phyloP scores from a whole-genome alignment of 2,888 invertebrate species.

The Danaus chrysippus region DNA sequence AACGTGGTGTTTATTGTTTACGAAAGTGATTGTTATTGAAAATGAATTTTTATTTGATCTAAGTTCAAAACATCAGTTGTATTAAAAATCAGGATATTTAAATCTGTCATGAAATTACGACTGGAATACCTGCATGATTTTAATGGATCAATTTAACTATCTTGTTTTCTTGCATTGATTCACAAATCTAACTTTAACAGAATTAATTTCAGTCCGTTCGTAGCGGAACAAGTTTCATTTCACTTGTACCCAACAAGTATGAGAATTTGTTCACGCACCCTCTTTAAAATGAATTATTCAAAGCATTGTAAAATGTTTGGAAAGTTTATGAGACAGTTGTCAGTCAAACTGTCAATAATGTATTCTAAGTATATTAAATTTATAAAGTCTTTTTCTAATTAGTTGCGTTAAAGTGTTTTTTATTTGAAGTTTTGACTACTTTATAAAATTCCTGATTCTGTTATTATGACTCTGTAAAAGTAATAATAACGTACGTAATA shows the following conservation, averaged over 20 bases:
- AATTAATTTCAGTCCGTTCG: neutral
- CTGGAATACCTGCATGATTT: too few species aligned
- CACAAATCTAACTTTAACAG: neutral
- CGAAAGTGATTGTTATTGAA: neutral
- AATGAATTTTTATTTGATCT: neutral
- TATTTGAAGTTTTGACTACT: too few species aligned
- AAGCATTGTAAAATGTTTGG: conserved; percentile 32
- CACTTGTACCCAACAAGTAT: conserved; percentile 27
- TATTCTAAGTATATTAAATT: conserved; percentile 30
- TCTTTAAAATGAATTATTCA: conserved; percentile 40
- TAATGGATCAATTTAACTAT: too few species aligned
- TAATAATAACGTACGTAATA: too few species aligned
- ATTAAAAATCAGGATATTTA: too few species aligned
- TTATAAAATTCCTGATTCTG: too few species aligned
- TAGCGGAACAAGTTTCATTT: conserved; percentile 23
- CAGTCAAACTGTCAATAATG: conserved; percentile 39
- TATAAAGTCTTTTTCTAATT: conserved; percentile 39
- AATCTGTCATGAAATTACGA: too few species aligned
- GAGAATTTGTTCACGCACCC: conserved; percentile 34
- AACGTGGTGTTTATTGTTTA: conserved; percentile 8
- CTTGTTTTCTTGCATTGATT: too few species aligned
- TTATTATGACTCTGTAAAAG: too few species aligned
- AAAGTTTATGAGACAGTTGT: conserved; percentile 35
- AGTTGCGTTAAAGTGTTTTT: neutral
- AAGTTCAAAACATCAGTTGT: too few species aligned